phyloP scores from a whole-genome alignment of 1,140 invertebrate species.

The Habropoda laboriosa region DNA sequence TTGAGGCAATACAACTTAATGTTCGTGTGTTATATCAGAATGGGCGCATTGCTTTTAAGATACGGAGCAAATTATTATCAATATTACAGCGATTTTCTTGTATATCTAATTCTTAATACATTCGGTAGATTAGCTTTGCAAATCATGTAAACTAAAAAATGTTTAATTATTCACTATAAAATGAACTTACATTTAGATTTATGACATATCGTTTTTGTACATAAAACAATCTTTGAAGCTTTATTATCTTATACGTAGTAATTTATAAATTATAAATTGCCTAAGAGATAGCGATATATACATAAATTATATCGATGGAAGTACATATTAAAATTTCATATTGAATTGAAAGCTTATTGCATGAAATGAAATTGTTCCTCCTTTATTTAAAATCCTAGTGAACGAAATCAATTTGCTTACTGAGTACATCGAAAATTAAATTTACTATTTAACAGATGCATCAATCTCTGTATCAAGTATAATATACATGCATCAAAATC shows the following conservation, averaged over 20 bases:
- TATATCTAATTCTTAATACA: neutral
- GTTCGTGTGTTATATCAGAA: slow-evolving; percentile 31
- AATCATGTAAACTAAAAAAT: neutral
- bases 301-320: slow-evolving; percentile 4
- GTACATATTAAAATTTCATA: neutral
- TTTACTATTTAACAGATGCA: slow-evolving; percentile 5
- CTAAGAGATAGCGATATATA: neutral
- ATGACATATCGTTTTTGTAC: slow-evolving; percentile 30
- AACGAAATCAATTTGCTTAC: neutral
- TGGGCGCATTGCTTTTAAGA: slow-evolving; percentile 55
- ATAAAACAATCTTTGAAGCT: slow-evolving; percentile 1
- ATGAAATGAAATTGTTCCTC: neutral
- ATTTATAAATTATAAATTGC: neutral
- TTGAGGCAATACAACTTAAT: slow-evolving; percentile 52
- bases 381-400: slow-evolving; percentile 7
- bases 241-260: slow-evolving; percentile 19
- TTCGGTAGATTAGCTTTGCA: neutral
- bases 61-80: neutral
- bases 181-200: neutral
- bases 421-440: neutral
- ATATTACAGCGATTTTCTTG: neutral
- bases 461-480: slow-evolving; percentile 20
- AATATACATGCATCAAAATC: neutral
- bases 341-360: neutral
- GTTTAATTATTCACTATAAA: neutral